Base-by-base conservation (phyloP, 64 coral and sea anemone genomes). In the Pocillopora damicornis region DNA sequence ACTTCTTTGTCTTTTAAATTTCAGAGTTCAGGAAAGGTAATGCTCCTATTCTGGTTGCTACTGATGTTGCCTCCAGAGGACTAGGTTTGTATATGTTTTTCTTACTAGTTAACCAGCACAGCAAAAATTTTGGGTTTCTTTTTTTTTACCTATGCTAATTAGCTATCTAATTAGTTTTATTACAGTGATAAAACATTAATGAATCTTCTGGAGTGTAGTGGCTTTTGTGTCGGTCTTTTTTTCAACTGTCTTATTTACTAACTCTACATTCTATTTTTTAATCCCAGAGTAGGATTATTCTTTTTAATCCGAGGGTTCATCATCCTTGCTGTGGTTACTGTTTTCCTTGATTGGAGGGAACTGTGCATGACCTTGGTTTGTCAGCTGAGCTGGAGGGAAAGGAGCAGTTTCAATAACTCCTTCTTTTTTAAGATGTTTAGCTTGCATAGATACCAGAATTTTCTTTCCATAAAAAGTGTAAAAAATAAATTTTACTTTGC, bases 31-130 rank as follows among this genome's bases (percentile, higher is more conserved):
- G 97, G 63, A 92, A 82, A 35, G 97, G 97, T 35, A 94, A 99
- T 78, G 93, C 97, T 60, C 97, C 97, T 60, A 99, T 99, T 75
- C 86, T 99, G 13, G 93, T 99, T 83, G 97, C 97, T 87, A 99
- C 97, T 88, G 97, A 99, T 95, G 97, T 99, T 88, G 97, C 97
- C 15, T 99, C 97, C 0, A 72, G 97, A 80, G 97, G 97, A 63
- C 88, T 99, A 95, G 97, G 97, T 99, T 90, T 92, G 93, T 91
- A n/a, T 15, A 20, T n/a, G 22, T 62, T 20, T 34, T 36, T 76
- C 59, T 16, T 45, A 9, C 25, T 74, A 59, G 22, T 75, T 87
- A 68, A 20, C 17, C 30, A 20, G 42, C 7, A 51, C 42, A 51
- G 42, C 0, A 1, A 51, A 51, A 2, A 51, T 51, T 51, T 51